Base-by-base conservation (phyloP, 2,888 invertebrate species). In the Chydorus sphaericus region DNA sequence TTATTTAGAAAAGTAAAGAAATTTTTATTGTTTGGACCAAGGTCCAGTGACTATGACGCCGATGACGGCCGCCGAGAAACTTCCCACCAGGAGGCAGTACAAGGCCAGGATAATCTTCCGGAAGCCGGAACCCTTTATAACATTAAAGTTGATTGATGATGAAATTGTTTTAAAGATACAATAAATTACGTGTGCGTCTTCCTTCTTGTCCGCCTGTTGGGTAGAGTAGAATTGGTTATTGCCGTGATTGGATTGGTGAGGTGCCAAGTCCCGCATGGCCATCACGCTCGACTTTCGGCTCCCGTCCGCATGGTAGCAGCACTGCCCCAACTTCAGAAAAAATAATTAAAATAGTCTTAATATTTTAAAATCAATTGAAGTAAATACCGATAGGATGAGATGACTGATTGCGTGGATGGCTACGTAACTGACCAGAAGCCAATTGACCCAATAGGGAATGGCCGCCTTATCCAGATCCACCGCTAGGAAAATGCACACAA, bases 401-500 rank as follows among this genome's bases (percentile, higher is more conserved):
- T 96, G 94, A 67, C 88, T 81, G 57, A 87, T 67, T 48, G 93
- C 84, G 68, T 96, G 90, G 73, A 93, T 86, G 4, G 82, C 82
- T 14, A 94, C 89, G 70, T 84, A 94, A 8, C 83, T 86, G 4
- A 86, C 87, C 61, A 96, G 71, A 59, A 94, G 82, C 81, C 84
- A 94, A 61, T 88, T 84, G 65, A 84, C 80, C 84, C 88, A 89
- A 55, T 81, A 75, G 0, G 92, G 91, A 44, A 93, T 73, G 65
- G 87, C 83, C 4, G 92, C 88, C 70, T 91, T 89, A 62, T 79
- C 78, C 60, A 94, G 75, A 65, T 83, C 82, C 26, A 89, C 84
- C 38, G 94, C 89, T 66, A 93, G 84, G 78, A 94, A 94, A 65
- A 96, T 86, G 54, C 91, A 85, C 14, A 90, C 83, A 70, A 94